phyloP scores from a whole-genome alignment of 2,113 vertebrate species.

The Phylloscopus trochiloides region DNA sequence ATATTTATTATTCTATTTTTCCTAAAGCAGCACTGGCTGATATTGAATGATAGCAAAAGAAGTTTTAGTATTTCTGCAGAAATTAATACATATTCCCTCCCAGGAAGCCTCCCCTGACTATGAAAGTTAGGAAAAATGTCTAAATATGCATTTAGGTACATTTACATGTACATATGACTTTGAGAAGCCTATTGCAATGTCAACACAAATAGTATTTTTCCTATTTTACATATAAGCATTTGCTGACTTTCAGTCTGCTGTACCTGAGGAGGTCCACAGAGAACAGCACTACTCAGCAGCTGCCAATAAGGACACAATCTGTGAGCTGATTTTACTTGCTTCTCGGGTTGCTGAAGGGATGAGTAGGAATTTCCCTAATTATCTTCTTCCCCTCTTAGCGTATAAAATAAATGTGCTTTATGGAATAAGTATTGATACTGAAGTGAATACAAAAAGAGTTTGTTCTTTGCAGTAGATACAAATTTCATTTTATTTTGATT shows the following conservation, averaged over 20 bases:
- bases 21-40: background rate
- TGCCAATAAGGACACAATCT: background rate
- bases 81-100: background rate
- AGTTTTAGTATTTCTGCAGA: background rate
- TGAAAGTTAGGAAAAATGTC: background rate
- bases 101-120: background rate
- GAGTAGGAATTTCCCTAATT: background rate
- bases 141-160: background rate
- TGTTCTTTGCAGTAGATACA: background rate
- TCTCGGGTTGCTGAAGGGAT: background rate
- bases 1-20: background rate
- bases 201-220: background rate
- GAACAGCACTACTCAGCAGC: background rate
- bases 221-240: background rate
- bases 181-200: background rate
- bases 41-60: background rate
- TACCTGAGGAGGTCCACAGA: background rate
- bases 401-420: background rate
- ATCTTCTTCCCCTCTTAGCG: background rate
- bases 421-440: background rate
- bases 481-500: background rate
- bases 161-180: background rate
- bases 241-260: background rate
- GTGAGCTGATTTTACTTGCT: background rate
- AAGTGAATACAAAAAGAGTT: background rate